phyloP scores from a whole-genome alignment of 2,113 vertebrate genomes.

The Otis tarda region DNA sequence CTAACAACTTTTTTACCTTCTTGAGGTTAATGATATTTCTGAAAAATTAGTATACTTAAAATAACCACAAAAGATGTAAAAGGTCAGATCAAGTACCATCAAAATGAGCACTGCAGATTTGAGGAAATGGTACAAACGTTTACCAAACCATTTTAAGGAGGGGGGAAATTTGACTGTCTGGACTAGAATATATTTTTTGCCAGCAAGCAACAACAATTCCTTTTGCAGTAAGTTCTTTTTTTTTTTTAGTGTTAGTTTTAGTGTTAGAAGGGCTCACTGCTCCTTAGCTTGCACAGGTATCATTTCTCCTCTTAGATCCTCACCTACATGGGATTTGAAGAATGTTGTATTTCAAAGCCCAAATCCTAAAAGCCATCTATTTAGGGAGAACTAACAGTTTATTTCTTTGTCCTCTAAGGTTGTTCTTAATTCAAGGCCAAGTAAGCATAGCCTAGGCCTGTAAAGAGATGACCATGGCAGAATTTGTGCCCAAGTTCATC shows the following conservation, averaged over 20 bases:
- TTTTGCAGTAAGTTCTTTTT: neutral
- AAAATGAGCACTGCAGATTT: neutral
- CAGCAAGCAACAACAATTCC: neutral
- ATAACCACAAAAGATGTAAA: neutral
- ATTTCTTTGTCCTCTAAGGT: neutral
- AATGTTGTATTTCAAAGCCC: neutral
- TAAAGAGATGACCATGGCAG: neutral
- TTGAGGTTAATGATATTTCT: neutral
- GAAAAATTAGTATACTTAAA: neutral
- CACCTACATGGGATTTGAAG: neutral
- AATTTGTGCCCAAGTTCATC: neutral
- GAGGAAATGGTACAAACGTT: neutral
- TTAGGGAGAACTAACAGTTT: neutral
- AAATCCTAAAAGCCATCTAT: neutral
- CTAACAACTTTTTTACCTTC: neutral
- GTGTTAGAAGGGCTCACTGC: neutral
- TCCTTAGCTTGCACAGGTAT: neutral
- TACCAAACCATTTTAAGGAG: neutral
- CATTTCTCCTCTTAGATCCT: neutral
- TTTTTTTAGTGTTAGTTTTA: neutral
- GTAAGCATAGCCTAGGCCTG: neutral
- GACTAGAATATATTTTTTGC: neutral
- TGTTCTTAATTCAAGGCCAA: neutral
- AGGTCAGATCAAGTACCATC: neutral
- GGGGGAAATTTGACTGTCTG: neutral